Evolutionary conservation across 2,888 invertebrate genomes (phyloP), one percentile per base, ranked within the genome.

Genomic region (Frankliniella fusca): DNA sequence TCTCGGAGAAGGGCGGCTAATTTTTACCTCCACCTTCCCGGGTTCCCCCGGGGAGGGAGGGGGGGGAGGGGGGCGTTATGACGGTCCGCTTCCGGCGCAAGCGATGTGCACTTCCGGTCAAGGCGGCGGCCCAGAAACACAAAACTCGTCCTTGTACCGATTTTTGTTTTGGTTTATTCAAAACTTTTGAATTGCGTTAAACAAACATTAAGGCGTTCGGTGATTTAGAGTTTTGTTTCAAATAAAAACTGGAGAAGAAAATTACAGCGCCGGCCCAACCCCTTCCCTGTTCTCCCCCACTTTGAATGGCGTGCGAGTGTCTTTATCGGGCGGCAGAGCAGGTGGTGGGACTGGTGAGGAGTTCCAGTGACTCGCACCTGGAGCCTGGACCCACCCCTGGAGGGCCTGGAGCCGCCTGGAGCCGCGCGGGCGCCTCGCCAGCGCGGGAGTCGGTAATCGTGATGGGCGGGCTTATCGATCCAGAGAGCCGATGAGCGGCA

Each of bases 41-140:
- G 50, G 50, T 9, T 15, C 15, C 10, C 9, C 50, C 15, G 50
- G 50, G 50, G 50, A 11, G 10, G 9, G 54, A 54, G 54, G 54
- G 10, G 54, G 54, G 3, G 54, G 54, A 9, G 61, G 3, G 18
- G 70, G 70, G 70, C 23, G 70, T 70, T 70, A 23, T 70, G 70
- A 70, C 70, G 70, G n/a, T 10, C 70, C 11, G 70, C 70, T 7
- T n/a, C 23, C 23, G 70, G 11, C n/a, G 23, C 70, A 9, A 23
- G 70, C 70, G 27, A 23, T 23, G 27, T 76, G 70, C 12, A 27
- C 70, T 76, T 76, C 70, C 70, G 70, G 70, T 76, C 70, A 76
- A 27, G 70, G 70, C 20, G 9, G 70, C 70, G n/a, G 70, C 23
- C n/a, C 70, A 11, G 70, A 12, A 5, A 10, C 12, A 12, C 23